These are phyloP conservation scores for Tarsius wallacei DNA, from an alignment of 2,797 vertebrate species.

Conservation along the genomic window DNA sequence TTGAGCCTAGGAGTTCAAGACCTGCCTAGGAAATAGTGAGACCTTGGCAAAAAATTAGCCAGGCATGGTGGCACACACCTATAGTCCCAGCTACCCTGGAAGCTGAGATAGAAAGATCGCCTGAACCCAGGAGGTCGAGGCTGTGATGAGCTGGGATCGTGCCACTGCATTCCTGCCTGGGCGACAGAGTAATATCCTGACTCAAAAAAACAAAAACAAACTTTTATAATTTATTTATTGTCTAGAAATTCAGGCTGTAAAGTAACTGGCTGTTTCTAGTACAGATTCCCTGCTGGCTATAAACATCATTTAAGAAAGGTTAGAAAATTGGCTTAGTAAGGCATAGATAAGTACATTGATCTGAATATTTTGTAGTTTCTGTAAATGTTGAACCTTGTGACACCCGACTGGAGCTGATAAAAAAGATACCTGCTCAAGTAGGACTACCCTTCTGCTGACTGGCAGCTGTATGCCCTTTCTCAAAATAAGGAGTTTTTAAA, in stretches of 20 bases:
- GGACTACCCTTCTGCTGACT: not conserved
- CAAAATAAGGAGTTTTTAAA: slow-evolving; percentile 45
- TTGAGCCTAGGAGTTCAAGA: too few species aligned
- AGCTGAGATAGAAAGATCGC: too few species aligned
- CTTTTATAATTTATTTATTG: slow-evolving; percentile 31
- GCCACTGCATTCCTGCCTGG: too few species aligned
- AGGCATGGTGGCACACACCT: too few species aligned
- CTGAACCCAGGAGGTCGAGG: too few species aligned
- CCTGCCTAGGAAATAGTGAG: too few species aligned
- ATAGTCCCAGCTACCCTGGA: too few species aligned
- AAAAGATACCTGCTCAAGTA: slow-evolving; percentile 19
- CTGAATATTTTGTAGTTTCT: slow-evolving; percentile 52
- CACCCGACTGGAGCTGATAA: not conserved
- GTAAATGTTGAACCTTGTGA: not conserved
- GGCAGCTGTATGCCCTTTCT: slow-evolving; percentile 24
- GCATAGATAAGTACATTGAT: not conserved
- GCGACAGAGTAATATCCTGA: too few species aligned
- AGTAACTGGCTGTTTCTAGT: slow-evolving; percentile 53
- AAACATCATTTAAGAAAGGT: slow-evolving; percentile 44
- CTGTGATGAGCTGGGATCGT: too few species aligned
- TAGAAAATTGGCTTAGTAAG: slow-evolving; percentile 42
- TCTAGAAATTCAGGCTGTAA: slow-evolving; percentile 60
- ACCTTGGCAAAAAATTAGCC: too few species aligned
- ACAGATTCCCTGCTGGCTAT: slow-evolving; percentile 24
- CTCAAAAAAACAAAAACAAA: too few species aligned